These are phyloP conservation scores for Oreochromis grahami DNA, from an alignment of 2,797 vertebrate genomes.

Conservation along the genomic window DNA sequence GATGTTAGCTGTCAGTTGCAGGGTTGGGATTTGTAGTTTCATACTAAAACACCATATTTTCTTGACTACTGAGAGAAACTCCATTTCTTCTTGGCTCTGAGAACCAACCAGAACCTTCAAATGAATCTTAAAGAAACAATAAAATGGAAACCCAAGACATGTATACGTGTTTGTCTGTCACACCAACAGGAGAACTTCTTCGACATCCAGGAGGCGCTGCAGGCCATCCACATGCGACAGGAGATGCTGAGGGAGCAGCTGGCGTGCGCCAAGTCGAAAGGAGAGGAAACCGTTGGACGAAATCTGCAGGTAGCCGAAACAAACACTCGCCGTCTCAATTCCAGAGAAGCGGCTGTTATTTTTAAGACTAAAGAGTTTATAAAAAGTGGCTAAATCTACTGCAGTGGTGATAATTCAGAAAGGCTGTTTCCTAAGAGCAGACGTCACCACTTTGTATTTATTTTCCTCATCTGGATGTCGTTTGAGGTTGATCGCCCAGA, in stretches of 20 bases:
- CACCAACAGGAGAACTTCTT: constrained; percentile 87
- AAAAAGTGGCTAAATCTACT: background rate
- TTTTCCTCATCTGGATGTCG: background rate
- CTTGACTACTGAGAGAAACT: background rate
- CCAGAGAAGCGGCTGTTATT: background rate
- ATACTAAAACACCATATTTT: background rate
- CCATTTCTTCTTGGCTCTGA: background rate
- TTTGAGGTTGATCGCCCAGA: background rate
- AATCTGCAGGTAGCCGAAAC: constrained; percentile 83
- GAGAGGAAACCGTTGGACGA: constrained; percentile 83
- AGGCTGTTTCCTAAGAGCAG: background rate
- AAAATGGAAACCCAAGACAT: background rate
- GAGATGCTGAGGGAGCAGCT: constrained; percentile 87
- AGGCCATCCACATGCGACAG: constrained; percentile 89
- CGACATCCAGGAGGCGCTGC: constrained; percentile 93
- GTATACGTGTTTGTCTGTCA: background rate
- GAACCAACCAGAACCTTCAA: background rate
- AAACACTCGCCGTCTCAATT: background rate
- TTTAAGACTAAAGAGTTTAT: background rate
- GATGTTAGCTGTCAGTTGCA: background rate
- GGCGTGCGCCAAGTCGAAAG: constrained; percentile 88
- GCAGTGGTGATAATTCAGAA: background rate
- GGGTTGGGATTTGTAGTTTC: background rate
- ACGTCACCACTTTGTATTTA: background rate
- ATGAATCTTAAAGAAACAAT: background rate